Evolutionary conservation across 92 coral and sea anemone genomes (phyloP).

Genomic region (Porites divaricata): DNA sequence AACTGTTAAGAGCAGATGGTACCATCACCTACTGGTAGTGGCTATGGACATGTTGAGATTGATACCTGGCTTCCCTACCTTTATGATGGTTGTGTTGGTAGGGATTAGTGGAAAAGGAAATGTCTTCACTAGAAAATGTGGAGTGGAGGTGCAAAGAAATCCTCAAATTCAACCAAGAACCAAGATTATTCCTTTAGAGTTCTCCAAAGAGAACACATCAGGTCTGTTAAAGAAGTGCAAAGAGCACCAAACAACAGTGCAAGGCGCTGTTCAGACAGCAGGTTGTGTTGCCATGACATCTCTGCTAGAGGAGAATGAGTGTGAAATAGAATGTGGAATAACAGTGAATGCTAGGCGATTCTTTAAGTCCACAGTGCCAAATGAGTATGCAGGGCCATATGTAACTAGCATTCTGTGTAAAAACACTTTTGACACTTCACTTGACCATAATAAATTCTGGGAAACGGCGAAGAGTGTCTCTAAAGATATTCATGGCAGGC

Average conservation of each 20-base stretch:
- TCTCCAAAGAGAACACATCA: conserved; percentile 6
- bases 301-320: not conserved
- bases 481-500: not conserved
- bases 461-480: not conserved
- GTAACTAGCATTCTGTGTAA: not conserved
- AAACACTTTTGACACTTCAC: not conserved
- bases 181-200: conserved; percentile 20
- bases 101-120: conserved; percentile 8
- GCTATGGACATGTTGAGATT: not conserved
- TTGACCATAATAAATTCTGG: not conserved
- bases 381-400: conserved; percentile 10
- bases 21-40: not conserved
- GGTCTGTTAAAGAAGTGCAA: conserved; percentile 16
- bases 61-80: not conserved
- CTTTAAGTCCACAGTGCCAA: conserved; percentile 12
- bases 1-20: not conserved
- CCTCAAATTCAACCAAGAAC: conserved; percentile 16
- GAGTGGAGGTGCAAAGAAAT: conserved; percentile 21
- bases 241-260: not conserved
- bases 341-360: conserved; percentile 17
- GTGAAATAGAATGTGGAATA: not conserved
- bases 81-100: not conserved
- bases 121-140: conserved; percentile 5
- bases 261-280: conserved; percentile 17
- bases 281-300: conserved; percentile 15